Conservation (phyloP, 2,797 vertebrate species). For the Neosalanx taihuensis region DNA sequence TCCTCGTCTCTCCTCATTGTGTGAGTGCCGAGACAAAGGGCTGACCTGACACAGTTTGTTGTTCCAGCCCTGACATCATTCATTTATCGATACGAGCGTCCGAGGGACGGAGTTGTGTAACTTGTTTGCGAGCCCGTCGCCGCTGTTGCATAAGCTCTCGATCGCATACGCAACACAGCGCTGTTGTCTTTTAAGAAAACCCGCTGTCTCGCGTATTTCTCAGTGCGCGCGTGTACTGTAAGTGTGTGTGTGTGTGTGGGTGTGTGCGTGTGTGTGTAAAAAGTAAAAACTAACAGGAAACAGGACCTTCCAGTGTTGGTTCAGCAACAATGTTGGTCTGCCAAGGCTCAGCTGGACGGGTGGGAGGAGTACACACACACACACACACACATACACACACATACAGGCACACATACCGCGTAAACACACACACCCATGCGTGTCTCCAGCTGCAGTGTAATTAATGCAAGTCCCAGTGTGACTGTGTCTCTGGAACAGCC, state of each 20-base stretch:
- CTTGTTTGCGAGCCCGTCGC: background rate
- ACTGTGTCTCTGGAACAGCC: slow-evolving; percentile 9
- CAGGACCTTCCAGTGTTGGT: background rate
- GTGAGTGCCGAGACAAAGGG: background rate
- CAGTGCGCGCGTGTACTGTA: background rate
- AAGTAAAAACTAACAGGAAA: slow-evolving; percentile 18
- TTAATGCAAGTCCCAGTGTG: slow-evolving; percentile 14
- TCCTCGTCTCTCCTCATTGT: slow-evolving; percentile 17
- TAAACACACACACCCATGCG: background rate
- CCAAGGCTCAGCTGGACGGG: slow-evolving; percentile 8
- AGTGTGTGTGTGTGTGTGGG: background rate
- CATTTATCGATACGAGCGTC: background rate
- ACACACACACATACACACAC: slow-evolving; percentile 3
- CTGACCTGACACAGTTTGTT: background rate
- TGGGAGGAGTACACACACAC: background rate
- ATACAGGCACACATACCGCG: background rate
- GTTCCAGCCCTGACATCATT: background rate
- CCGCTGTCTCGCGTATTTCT: background rate
- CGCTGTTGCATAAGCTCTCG: background rate
- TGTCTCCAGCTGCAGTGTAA: slow-evolving; percentile 14
- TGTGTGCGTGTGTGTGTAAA: background rate
- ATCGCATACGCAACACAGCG: background rate
- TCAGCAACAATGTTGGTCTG: slow-evolving; percentile 11
- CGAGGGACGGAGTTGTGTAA: background rate
- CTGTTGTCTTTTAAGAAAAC: background rate